Percentiles rank a stretch among this genome's conserved stretches.
Evolutionary conservation across 2,113 vertebrate genomes (phyloP).

Genomic region (Phocoena phocoena): DNA sequence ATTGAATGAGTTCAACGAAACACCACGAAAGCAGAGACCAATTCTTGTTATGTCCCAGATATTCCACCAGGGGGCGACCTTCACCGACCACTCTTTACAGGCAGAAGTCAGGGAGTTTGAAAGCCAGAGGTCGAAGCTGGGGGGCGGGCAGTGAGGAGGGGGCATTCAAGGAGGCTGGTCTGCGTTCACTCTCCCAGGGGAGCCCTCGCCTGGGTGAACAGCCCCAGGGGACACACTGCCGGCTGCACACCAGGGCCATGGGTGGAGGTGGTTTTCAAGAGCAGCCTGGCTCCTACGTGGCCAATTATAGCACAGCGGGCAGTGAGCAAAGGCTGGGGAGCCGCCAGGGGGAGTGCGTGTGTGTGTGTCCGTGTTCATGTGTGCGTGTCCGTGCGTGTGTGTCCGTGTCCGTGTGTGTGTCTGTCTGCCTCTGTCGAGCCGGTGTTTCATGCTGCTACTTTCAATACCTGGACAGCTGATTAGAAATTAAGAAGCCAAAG

Average conservation of each 20-base stretch:
- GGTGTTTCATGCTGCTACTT: not conserved
- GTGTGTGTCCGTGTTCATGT: not conserved
- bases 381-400: not conserved
- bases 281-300: not conserved
- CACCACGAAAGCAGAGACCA: not conserved
- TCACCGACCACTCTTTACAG: not conserved
- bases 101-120: not conserved
- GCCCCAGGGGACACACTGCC: not conserved
- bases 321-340: not conserved
- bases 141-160: too few species aligned
- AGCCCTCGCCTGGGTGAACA: not conserved
- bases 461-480: not conserved
- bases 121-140: not conserved
- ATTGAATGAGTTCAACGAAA: fast-evolving
- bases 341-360: not conserved
- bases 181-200: not conserved
- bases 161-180: too few species aligned
- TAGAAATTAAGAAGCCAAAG: not conserved
- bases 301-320: not conserved
- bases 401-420: not conserved
- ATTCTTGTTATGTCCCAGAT: not conserved
- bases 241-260: not conserved
- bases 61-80: slow-evolving; percentile 62
- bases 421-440: not conserved
- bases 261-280: not conserved